phyloP scores from a whole-genome alignment of 2,888 invertebrate genomes.

The Cheilosia soror region DNA sequence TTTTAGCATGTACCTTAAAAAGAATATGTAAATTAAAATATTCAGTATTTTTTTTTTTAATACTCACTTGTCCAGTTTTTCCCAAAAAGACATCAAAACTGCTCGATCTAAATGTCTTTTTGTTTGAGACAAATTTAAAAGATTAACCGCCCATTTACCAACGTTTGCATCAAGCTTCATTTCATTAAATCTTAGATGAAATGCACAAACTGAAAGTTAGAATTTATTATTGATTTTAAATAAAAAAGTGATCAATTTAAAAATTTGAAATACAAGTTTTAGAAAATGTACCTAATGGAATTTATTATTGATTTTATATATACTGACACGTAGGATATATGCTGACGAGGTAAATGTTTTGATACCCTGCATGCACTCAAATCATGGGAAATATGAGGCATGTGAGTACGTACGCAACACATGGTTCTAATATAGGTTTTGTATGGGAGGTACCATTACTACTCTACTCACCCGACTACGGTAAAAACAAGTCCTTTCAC shows the following conservation, averaged over 20 bases:
- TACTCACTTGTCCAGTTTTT: conserved; percentile 95
- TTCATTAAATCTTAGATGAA: conserved; percentile 98
- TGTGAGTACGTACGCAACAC: no score
- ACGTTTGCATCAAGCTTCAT: conserved; percentile 97
- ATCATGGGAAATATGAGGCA: no score
- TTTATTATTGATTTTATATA: no score
- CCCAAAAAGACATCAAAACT: conserved; percentile 98
- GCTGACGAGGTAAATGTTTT: no score
- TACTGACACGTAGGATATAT: no score
- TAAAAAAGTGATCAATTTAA: neutral
- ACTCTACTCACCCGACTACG: no score
- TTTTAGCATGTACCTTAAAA: conserved; percentile 82
- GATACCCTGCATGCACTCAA: no score
- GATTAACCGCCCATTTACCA: conserved; percentile 97
- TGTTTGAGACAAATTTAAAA: conserved; percentile 94
- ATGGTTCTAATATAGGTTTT: no score
- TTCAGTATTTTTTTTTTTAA: conserved; percentile 20
- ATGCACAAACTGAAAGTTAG: conserved; percentile 92
- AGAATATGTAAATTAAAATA: conserved; percentile 37
- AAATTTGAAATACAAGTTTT: neutral
- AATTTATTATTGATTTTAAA: neutral
- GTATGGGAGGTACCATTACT: no score
- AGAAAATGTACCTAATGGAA: no score
- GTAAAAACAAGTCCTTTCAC: no score
- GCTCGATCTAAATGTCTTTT: conserved; percentile 99